Conservation (phyloP, 2,888 invertebrate genomes). For the Diarsia brunnea region DNA sequence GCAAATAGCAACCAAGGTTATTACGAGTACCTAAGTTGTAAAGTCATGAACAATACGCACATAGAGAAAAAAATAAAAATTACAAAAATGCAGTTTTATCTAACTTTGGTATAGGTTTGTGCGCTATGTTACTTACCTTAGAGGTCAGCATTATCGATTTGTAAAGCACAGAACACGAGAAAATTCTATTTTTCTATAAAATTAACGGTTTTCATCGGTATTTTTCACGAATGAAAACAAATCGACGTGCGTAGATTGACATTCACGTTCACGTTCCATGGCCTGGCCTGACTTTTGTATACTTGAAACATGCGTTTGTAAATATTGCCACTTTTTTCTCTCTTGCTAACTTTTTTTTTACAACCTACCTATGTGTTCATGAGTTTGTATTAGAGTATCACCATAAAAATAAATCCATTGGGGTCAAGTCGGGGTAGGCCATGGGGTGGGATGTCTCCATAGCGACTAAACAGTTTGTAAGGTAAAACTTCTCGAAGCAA, state of each 20-base stretch:
- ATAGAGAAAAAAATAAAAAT: background rate
- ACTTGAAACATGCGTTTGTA: background rate
- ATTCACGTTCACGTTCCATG: constrained; percentile 19
- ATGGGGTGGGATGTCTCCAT: no score
- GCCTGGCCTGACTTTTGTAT: background rate
- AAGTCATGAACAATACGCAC: constrained; percentile 28
- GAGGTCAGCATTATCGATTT: constrained; percentile 58
- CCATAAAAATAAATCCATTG: no score
- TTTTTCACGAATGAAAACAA: constrained; percentile 62
- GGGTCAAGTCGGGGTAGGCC: no score
- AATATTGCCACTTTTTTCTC: background rate
- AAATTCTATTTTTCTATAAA: constrained; percentile 17
- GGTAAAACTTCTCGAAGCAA: no score
- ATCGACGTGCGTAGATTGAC: constrained; percentile 4
- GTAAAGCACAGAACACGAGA: constrained; percentile 7
- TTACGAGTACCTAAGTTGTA: constrained; percentile 14
- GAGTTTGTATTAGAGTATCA: no score
- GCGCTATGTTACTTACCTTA: constrained; percentile 48
- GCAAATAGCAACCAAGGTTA: constrained; percentile 24
- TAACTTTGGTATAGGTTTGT: background rate
- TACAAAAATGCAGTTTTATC: background rate
- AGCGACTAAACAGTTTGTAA: no score
- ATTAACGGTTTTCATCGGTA: constrained; percentile 12
- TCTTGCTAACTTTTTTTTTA: background rate
- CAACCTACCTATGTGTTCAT: no score